phyloP scores from a whole-genome alignment of 2,797 vertebrate genomes.

The Emys orbicularis region DNA sequence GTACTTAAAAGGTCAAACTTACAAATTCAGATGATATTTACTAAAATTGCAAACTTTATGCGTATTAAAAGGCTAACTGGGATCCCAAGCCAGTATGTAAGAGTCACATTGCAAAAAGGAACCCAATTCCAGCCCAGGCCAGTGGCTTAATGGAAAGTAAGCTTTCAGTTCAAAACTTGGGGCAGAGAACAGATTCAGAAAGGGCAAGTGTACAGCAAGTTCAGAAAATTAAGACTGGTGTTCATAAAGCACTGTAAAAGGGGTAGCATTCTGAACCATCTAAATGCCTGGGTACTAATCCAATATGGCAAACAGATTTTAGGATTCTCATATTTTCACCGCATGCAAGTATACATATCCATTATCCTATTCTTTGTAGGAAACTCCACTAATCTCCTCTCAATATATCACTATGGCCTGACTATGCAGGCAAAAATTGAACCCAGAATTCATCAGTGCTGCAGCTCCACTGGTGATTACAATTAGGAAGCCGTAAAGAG shows the following conservation, averaged over 20 bases:
- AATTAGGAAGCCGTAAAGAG: fast-evolving
- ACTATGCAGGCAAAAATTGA: fast-evolving
- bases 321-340: neutral
- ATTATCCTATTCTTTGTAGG: neutral
- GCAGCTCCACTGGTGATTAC: fast-evolving
- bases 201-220: neutral
- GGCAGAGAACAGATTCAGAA: neutral
- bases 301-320: neutral
- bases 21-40: neutral
- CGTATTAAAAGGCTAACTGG: too few species aligned
- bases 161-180: neutral
- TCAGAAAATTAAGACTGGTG: fast-evolving
- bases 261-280: neutral
- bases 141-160: fast-evolving
- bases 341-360: neutral
- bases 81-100: neutral
- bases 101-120: fast-evolving
- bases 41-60: neutral
- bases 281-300: neutral
- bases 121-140: neutral
- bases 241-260: neutral
- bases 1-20: neutral
- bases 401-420: neutral
- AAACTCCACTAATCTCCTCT: neutral
- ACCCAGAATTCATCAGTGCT: fast-evolving